Percentiles rank a stretch among this genome's conserved stretches.
Conservation (phyloP, 2,797 vertebrate genomes). For the Coranthus polyacanthus region DNA sequence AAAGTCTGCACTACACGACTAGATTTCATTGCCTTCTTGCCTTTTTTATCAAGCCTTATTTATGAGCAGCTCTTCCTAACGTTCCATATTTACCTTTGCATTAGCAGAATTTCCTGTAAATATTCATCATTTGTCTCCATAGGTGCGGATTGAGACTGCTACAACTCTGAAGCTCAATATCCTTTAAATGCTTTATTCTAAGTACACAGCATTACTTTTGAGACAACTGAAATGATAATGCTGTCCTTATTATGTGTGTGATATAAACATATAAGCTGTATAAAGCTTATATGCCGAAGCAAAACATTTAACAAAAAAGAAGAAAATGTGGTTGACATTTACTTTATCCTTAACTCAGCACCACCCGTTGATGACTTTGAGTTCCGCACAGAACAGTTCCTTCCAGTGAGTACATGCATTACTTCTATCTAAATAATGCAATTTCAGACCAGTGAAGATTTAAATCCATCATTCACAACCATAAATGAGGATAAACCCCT, state of each 20-base stretch:
- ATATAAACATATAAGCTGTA: no score
- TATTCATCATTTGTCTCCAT: conserved; percentile 49
- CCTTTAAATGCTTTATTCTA: conserved; percentile 79
- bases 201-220: neutral
- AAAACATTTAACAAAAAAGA: no score
- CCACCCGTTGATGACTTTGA: conserved; percentile 98
- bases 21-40: no score
- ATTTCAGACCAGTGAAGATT: neutral
- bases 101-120: neutral
- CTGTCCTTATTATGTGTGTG: no score
- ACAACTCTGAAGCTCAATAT: conserved; percentile 98
- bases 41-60: neutral
- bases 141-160: conserved; percentile 98
- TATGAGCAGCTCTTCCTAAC: conserved; percentile 10
- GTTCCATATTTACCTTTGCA: neutral
- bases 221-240: neutral
- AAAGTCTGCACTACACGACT: no score
- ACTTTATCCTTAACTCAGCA: conserved; percentile 83
- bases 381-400: conserved; percentile 96
- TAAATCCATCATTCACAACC: neutral
- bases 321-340: conserved; percentile 7
- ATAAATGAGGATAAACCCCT: no score
- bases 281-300: no score
- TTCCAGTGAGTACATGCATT: conserved; percentile 88
- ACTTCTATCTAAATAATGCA: neutral